phyloP scores from a whole-genome alignment of 2,888 invertebrate species.

The Nyleta sp. region DNA sequence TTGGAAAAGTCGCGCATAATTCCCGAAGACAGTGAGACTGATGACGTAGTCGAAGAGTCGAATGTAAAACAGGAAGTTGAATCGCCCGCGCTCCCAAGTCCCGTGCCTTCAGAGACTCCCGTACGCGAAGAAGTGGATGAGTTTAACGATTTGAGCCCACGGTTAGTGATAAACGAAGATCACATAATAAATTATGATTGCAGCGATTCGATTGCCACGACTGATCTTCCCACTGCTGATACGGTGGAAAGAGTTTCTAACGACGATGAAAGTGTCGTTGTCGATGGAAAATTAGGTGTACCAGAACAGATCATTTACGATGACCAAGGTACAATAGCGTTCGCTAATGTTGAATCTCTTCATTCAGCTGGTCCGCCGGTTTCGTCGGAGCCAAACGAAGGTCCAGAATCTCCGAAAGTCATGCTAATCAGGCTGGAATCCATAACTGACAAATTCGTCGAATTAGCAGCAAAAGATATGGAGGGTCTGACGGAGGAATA shows the following conservation, averaged over 20 bases:
- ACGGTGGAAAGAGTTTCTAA: background rate
- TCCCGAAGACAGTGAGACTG: too few species aligned
- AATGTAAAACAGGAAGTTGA: constrained; percentile 7
- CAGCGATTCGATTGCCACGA: too few species aligned
- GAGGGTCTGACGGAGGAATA: constrained; percentile 48
- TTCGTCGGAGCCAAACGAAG: background rate
- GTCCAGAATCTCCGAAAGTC: constrained; percentile 39
- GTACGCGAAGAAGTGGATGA: background rate
- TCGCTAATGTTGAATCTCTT: background rate
- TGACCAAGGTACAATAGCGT: background rate
- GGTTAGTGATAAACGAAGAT: constrained; percentile 37
- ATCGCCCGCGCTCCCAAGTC: background rate
- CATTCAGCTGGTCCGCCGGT: background rate
- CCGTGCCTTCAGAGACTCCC: constrained; percentile 17
- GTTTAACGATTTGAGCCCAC: constrained; percentile 4
- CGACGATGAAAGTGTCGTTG: too few species aligned
- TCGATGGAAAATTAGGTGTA: too few species aligned
- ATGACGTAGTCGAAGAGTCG: too few species aligned
- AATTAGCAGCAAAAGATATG: constrained; percentile 39
- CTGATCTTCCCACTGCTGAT: too few species aligned
- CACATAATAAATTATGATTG: constrained; percentile 10
- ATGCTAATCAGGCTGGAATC: constrained; percentile 53
- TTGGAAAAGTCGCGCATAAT: background rate
- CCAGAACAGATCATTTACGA: too few species aligned
- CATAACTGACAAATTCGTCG: constrained; percentile 24